phyloP scores from a whole-genome alignment of 2,797 vertebrate genomes.

The Spinibarbus caldwelli region DNA sequence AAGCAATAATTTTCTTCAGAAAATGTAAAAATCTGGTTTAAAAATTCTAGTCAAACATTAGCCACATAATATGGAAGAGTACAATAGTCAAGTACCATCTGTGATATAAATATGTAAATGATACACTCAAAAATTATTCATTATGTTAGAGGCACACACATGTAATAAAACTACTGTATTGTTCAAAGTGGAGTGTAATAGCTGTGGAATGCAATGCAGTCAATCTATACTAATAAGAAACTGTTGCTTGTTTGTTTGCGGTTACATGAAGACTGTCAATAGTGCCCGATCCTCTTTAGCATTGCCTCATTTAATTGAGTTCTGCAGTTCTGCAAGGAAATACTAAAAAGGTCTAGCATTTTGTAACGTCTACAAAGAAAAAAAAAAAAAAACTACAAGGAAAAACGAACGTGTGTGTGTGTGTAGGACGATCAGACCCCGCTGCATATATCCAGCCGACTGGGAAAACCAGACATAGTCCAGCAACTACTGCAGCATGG shows the following conservation, averaged over 20 bases:
- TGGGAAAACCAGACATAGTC: conserved; percentile 95
- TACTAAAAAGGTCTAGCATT: neutral
- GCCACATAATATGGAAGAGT: too few relatives aligned
- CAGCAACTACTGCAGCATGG: conserved; percentile 90
- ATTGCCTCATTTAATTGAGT: neutral
- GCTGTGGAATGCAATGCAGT: neutral
- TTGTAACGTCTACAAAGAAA: neutral
- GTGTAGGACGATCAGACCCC: conserved; percentile 95
- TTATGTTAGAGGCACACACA: too few relatives aligned
- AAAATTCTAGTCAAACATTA: too few relatives aligned
- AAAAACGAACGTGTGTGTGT: neutral
- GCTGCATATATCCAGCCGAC: conserved; percentile 92
- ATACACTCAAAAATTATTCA: too few relatives aligned
- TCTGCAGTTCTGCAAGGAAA: neutral
- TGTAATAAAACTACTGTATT: conserved; percentile 4
- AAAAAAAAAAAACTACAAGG: too few relatives aligned
- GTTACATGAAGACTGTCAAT: neutral
- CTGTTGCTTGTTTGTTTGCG: conserved; percentile 20
- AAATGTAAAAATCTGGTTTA: too few relatives aligned
- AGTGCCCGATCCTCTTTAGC: neutral
- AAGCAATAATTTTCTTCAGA: too few relatives aligned
- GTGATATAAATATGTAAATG: too few relatives aligned
- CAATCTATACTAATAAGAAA: conserved; percentile 18
- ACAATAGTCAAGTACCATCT: too few relatives aligned
- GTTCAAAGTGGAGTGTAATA: neutral